Evolutionary conservation across 1,140 invertebrate species (phyloP).

Genomic region (Agrypnia vestita): DNA sequence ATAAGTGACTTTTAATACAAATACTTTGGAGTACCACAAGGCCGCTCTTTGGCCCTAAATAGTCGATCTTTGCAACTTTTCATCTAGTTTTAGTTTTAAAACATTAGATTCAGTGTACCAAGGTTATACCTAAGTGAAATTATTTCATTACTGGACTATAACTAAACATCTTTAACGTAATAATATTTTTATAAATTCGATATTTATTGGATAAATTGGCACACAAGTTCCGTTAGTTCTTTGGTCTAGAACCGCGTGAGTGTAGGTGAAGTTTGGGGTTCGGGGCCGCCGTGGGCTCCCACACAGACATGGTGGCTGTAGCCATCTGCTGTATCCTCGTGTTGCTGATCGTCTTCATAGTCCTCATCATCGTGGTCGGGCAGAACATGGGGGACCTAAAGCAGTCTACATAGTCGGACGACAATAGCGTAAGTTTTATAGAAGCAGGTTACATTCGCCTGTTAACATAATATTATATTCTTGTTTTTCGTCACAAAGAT

Average conservation of each 20-base stretch:
- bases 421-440: constrained; percentile 31
- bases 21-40: no score
- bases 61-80: no score
- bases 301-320: constrained; percentile 81
- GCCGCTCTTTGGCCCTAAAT: no score
- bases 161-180: no score
- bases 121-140: not conserved
- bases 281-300: constrained; percentile 70
- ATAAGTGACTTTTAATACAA: no score
- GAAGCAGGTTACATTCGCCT: no score
- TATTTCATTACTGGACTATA: not conserved
- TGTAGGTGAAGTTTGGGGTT: not conserved
- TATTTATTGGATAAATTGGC: no score
- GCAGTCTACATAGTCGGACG: constrained; percentile 64
- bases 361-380: constrained; percentile 84
- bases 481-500: no score
- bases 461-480: no score
- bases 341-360: constrained; percentile 83
- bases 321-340: constrained; percentile 86
- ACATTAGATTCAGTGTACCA: no score
- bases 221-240: not conserved
- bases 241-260: not conserved
- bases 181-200: no score
- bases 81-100: no score
- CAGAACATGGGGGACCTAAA: constrained; percentile 79